phyloP scores from a whole-genome alignment of 2,888 invertebrate genomes.

The Panopea generosa region DNA sequence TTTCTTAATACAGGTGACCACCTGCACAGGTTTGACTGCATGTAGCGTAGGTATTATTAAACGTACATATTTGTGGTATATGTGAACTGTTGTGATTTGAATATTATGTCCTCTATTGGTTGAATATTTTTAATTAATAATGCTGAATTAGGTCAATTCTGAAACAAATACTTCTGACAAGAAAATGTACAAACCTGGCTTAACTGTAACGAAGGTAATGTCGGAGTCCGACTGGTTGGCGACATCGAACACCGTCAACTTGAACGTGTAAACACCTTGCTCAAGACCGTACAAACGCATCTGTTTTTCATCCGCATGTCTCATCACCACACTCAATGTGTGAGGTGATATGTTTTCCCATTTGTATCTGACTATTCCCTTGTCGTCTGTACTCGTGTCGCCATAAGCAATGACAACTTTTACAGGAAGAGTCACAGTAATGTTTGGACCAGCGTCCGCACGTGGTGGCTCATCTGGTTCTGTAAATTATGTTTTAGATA shows the following conservation, averaged over 20 bases:
- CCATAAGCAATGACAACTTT: slow-evolving; percentile 17
- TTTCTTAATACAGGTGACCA: too few species aligned
- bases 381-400: slow-evolving; percentile 35
- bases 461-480: slow-evolving; percentile 32
- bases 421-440: slow-evolving; percentile 26
- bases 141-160: too few species aligned
- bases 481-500: too few species aligned
- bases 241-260: slow-evolving; percentile 32
- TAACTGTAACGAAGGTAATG: slow-evolving; percentile 22
- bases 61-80: too few species aligned
- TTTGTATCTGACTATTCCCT: slow-evolving; percentile 33
- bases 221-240: slow-evolving; percentile 24
- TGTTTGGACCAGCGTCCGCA: slow-evolving; percentile 46
- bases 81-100: too few species aligned
- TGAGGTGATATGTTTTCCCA: slow-evolving; percentile 16
- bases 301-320: slow-evolving; percentile 3
- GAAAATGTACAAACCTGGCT: slow-evolving; percentile 47
- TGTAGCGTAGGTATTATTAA: too few species aligned
- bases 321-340: slow-evolving; percentile 12
- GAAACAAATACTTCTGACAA: too few species aligned
- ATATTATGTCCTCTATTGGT: too few species aligned
- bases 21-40: too few species aligned
- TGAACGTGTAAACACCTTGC: slow-evolving; percentile 30
- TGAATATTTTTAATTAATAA: too few species aligned
- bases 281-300: slow-evolving; percentile 26